A percentile compares a stretch with the other conserved stretches of the same genome.
These are phyloP conservation scores for Epinephelus cyanopodus DNA, from an alignment of 2,113 vertebrate species.

Conservation along the genomic window DNA sequence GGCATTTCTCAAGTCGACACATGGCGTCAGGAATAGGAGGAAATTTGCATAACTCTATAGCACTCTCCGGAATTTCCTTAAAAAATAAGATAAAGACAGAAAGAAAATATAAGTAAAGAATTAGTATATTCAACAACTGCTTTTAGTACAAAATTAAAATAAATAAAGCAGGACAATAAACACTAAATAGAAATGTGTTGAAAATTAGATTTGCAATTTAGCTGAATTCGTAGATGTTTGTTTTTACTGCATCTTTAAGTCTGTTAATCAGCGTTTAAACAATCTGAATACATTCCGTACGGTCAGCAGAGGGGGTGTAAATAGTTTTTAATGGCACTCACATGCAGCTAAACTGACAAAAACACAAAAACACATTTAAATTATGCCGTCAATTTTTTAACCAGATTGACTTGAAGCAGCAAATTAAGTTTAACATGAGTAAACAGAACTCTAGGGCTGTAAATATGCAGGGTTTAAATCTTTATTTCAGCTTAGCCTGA, in stretches of 20 bases:
- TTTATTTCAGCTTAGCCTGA: too few species aligned
- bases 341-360: background rate
- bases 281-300: background rate
- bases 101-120: background rate
- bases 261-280: background rate
- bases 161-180: background rate
- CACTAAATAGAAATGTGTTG: background rate
- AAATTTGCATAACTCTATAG: conserved; percentile 90
- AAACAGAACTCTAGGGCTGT: too few species aligned
- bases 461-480: too few species aligned
- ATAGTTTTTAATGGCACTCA: background rate
- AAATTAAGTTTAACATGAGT: too few species aligned
- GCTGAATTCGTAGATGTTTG: background rate
- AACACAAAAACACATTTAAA: background rate
- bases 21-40: conserved; percentile 91
- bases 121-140: too few species aligned
- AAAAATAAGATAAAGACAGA: background rate
- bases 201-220: background rate
- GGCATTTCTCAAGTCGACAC: conserved; percentile 88
- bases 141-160: too few species aligned
- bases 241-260: background rate
- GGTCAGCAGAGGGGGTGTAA: background rate
- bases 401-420: too few species aligned
- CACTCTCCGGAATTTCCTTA: conserved; percentile 85
- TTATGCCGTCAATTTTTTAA: too few species aligned